These are phyloP conservation scores for Ranitomeya imitator DNA, from an alignment of 2,113 vertebrate genomes.

Conservation along the genomic window DNA sequence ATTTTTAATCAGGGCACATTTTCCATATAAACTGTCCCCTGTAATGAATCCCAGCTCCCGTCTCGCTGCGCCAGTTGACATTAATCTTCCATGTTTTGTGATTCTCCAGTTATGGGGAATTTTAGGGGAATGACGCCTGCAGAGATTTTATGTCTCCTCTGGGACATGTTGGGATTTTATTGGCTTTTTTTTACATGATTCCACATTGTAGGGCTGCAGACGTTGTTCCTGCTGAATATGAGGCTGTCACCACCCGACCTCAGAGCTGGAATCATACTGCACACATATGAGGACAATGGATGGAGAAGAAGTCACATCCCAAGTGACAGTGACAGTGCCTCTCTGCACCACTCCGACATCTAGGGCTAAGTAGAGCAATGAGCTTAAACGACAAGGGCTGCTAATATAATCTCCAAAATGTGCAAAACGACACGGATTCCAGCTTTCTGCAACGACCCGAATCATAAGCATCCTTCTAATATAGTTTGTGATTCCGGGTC, in stretches of 20 bases:
- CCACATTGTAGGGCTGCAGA: background rate
- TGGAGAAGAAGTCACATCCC: background rate
- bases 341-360: background rate
- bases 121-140: background rate
- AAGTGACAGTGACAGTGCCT: background rate
- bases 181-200: background rate
- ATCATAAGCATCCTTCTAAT: too few species aligned
- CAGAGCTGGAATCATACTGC: conserved; percentile 8
- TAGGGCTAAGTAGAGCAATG: background rate
- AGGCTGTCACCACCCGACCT: conserved; percentile 21
- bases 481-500: too few species aligned
- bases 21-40: too few species aligned
- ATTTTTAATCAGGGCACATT: conserved; percentile 5
- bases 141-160: background rate
- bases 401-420: background rate
- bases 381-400: background rate
- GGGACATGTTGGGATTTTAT: background rate
- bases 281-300: background rate
- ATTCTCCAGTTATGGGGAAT: background rate
- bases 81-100: background rate
- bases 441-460: too few species aligned
- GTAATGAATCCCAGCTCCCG: conserved; percentile 22
- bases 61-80: background rate
- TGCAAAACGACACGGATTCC: too few species aligned
- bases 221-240: background rate